Percentiles rank a stretch among this genome's conserved stretches.
Conservation (phyloP, 2,797 vertebrate genomes). For the Balearica regulorum region DNA sequence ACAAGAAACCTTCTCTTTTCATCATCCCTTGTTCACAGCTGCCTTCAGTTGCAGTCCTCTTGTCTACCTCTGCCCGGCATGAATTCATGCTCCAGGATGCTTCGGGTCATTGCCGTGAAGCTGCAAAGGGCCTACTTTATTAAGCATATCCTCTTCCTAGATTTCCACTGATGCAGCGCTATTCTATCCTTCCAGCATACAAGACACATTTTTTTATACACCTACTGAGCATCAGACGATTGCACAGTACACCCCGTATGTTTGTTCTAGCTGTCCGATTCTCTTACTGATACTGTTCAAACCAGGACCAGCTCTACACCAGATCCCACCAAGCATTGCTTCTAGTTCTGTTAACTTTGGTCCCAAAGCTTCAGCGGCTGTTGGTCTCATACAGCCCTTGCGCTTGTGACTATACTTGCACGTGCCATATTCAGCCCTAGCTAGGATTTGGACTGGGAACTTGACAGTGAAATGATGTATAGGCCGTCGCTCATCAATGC, state of each 20-base stretch:
- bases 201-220: neutral
- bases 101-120: neutral
- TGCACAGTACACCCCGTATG: neutral
- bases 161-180: neutral
- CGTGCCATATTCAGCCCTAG: fast-evolving
- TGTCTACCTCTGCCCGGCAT: neutral
- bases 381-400: neutral
- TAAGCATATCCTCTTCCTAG: neutral
- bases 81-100: neutral
- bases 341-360: neutral
- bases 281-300: neutral
- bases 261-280: neutral
- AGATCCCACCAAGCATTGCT: neutral
- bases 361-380: neutral
- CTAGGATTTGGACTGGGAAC: neutral
- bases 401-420: neutral
- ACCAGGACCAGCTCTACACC: neutral
- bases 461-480: neutral
- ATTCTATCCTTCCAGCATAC: neutral
- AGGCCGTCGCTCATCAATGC: fast-evolving
- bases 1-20: neutral
- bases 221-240: neutral
- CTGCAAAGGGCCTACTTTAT: neutral
- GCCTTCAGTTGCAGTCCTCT: neutral
- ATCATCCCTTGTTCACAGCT: neutral